Evolutionary conservation across 2,113 vertebrate genomes (phyloP), one percentile per base, ranked within the genome.

Genomic region (Lamprotornis superbus): DNA sequence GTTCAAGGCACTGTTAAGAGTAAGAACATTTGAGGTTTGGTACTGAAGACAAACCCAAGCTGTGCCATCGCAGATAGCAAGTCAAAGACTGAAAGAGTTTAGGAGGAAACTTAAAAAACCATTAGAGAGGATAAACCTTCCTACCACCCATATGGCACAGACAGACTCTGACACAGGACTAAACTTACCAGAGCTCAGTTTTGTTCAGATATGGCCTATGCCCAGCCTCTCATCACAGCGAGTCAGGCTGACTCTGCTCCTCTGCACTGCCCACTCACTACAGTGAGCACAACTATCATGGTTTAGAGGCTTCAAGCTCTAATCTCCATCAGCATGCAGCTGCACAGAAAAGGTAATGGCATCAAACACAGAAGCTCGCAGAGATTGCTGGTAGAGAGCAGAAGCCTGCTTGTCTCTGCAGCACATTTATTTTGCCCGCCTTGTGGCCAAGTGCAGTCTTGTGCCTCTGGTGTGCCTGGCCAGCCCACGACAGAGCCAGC

Each of bases 321-420:
- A 16, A 73, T 31, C 30, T 64, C 61, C 59, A 42, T 24, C 47
- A 89, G 25, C 46, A 31, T 46, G 39, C n/a, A 77, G 64, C 77
- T 83, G 44, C 44, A 71, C 33, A 77, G 76, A 44, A 40, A 59
- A 86, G 35, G 44, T 49, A 64, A 79, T 7, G 3, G n/a, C 56
- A 87, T 33, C 35, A 50, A 61, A 57, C 20, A 81, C 11, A 69
- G 22, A 69, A 60, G n/a, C 25, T 85, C 11, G 5, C 5, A 56
- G 70, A 56, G 33, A 65, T 35, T 0, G 0, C 17, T 57, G 27
- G 42, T 21, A 31, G 12, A 83, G 27, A 16, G 44, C 49, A 76
- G 35, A 64, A 75, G 53, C 37, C 46, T 13, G 3, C 33, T 71
- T 33, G 23, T 19, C 23, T 57, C 85, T 75, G 30, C 35, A 82